These are phyloP conservation scores for Phrynosoma platyrhinos DNA, from an alignment of 2,113 vertebrate species.

Conservation along the genomic window DNA sequence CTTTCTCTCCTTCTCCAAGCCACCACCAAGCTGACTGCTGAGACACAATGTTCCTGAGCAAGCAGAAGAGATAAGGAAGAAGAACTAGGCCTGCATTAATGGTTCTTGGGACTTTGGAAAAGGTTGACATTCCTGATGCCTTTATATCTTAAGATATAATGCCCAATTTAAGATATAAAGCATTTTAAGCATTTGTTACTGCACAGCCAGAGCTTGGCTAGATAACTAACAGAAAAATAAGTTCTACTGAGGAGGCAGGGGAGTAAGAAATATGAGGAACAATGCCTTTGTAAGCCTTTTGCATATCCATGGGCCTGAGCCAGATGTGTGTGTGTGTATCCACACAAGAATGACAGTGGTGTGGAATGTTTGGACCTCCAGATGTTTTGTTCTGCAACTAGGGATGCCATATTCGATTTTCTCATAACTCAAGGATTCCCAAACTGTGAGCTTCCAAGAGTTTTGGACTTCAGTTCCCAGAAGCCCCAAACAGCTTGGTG, in stretches of 20 bases:
- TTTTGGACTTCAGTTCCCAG: too few species aligned
- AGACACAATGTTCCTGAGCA: neutral
- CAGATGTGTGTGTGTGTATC: too few species aligned
- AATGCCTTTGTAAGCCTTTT: neutral
- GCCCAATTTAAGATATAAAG: too few species aligned
- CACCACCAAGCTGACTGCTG: neutral
- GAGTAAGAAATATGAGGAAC: neutral
- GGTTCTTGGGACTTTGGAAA: neutral
- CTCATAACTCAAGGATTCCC: too few species aligned
- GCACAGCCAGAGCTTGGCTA: neutral
- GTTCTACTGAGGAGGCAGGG: neutral
- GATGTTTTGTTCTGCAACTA: too few species aligned
- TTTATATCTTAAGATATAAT: neutral
- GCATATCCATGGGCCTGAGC: neutral
- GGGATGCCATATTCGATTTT: too few species aligned
- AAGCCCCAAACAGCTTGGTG: too few species aligned
- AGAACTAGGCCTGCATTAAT: conserved; percentile 2
- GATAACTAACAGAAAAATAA: neutral
- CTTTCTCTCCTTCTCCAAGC: conserved; percentile 39
- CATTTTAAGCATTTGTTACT: neutral
- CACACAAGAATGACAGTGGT: too few species aligned
- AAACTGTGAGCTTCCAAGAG: too few species aligned
- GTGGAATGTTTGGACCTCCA: too few species aligned
- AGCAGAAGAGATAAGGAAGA: conserved; percentile 36
- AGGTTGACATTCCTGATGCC: neutral